These are phyloP conservation scores for Oncorhynchus clarkii DNA, from an alignment of 2,113 vertebrate genomes.

Conservation along the genomic window DNA sequence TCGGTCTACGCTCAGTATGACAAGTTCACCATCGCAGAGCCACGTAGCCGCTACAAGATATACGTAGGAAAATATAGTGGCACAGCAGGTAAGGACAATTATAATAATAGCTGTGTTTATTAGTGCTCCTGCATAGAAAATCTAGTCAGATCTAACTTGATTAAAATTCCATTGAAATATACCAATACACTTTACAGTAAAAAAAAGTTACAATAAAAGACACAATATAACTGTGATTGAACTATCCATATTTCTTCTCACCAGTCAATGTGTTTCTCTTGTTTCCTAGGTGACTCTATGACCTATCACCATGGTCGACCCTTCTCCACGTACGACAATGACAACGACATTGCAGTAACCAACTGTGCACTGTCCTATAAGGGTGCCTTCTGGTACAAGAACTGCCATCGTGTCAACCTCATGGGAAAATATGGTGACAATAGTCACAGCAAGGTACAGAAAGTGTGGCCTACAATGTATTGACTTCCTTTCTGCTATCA, in stretches of 20 bases:
- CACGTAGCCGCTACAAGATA: slow-evolving; percentile 83
- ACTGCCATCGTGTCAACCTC: slow-evolving; percentile 94
- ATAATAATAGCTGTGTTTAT: too few relatives aligned
- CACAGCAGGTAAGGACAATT: slow-evolving; percentile 79
- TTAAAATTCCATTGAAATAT: neutral
- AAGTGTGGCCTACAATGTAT: neutral
- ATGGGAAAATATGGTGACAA: slow-evolving; percentile 92
- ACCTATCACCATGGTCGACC: slow-evolving; percentile 88
- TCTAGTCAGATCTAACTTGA: neutral
- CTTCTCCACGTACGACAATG: slow-evolving; percentile 94
- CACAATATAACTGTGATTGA: too few relatives aligned
- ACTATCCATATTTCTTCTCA: too few relatives aligned
- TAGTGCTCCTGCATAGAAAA: too few relatives aligned
- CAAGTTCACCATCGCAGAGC: slow-evolving; percentile 79
- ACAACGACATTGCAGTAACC: slow-evolving; percentile 93
- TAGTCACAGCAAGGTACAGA: slow-evolving; percentile 90
- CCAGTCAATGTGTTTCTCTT: neutral
- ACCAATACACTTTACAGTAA: neutral
- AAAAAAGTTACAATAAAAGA: too few relatives aligned
- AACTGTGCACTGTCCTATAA: slow-evolving; percentile 97
- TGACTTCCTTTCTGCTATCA: too few relatives aligned
- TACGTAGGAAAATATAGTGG: slow-evolving; percentile 85
- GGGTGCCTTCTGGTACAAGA: slow-evolving; percentile 98
- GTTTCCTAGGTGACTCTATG: slow-evolving; percentile 87
- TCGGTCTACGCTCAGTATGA: slow-evolving; percentile 83